Percentiles rank a stretch among this genome's conserved stretches.
phyloP scores from a whole-genome alignment of 2,888 invertebrate species.

The Minunthozetes semirufus region DNA sequence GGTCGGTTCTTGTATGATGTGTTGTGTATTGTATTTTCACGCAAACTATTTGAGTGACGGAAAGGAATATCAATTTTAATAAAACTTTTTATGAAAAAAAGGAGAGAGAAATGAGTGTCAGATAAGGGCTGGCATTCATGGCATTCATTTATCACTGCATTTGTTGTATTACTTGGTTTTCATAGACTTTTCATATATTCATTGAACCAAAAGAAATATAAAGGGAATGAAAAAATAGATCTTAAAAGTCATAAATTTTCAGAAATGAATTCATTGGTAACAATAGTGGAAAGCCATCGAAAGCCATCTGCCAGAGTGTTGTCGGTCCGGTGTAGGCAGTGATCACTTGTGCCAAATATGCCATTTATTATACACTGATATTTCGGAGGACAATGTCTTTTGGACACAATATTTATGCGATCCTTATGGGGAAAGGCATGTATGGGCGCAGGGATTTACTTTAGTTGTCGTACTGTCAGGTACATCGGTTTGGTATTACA shows the following conservation, averaged over 20 bases:
- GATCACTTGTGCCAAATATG: not conserved
- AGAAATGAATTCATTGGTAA: conserved; percentile 4
- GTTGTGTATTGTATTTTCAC: not conserved
- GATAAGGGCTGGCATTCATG: too few relatives aligned
- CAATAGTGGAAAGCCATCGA: not conserved
- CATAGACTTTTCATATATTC: conserved; percentile 1
- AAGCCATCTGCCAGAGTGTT: conserved; percentile 21
- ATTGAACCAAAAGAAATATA: not conserved
- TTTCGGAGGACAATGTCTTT: not conserved
- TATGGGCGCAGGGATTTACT: not conserved
- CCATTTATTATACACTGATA: too few relatives aligned
- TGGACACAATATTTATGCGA: conserved; percentile 11
- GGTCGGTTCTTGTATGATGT: too few relatives aligned
- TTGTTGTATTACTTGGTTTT: too few relatives aligned
- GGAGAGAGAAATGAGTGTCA: not conserved
- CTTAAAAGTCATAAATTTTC: conserved; percentile 3
- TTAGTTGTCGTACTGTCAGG: conserved; percentile 6
- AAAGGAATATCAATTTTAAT: not conserved
- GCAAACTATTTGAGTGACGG: too few relatives aligned
- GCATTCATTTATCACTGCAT: too few relatives aligned
- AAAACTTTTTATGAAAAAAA: not conserved
- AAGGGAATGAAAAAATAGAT: too few relatives aligned
- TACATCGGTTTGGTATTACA: conserved; percentile 17
- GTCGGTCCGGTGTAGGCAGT: conserved; percentile 8
- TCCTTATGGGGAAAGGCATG: not conserved